phyloP scores from a whole-genome alignment of 2,888 invertebrate species.

The Amphipyra berbera region DNA sequence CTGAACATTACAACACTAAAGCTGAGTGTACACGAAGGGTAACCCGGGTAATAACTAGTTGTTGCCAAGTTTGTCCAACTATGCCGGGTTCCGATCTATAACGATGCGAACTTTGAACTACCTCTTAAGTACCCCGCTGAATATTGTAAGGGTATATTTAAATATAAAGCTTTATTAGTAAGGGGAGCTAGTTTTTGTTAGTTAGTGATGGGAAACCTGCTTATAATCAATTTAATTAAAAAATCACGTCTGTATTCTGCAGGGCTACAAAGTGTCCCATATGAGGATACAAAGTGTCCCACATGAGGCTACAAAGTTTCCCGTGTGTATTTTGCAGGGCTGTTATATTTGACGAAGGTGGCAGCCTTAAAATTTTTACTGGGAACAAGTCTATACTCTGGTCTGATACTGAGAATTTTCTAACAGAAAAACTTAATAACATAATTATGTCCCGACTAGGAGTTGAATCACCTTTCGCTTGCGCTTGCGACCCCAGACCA shows the following conservation, averaged over 20 bases:
- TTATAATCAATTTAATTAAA: no score
- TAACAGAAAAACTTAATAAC: not conserved
- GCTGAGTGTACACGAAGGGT: slow-evolving; percentile 1
- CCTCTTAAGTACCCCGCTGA: slow-evolving; percentile 19
- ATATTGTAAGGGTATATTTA: slow-evolving; percentile 23
- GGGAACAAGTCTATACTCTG: not conserved
- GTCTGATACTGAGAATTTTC: no score
- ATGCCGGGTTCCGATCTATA: slow-evolving; percentile 24
- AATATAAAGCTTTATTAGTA: not conserved
- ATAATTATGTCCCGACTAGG: not conserved
- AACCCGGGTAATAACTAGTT: slow-evolving; percentile 34
- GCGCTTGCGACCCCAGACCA: no score
- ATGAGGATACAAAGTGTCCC: no score
- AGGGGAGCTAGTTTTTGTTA: no score
- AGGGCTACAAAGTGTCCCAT: no score
- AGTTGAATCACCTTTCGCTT: no score
- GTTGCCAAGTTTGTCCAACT: slow-evolving; percentile 35
- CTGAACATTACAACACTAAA: slow-evolving; percentile 9
- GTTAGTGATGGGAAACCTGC: no score
- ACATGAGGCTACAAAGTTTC: no score
- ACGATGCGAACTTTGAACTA: slow-evolving; percentile 29
- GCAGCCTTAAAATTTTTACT: not conserved
- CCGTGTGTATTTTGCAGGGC: no score
- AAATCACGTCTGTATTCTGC: no score
- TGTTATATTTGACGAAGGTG: not conserved